Conservation (phyloP, 2,113 vertebrate species). For the Archocentrus centrarchus region DNA sequence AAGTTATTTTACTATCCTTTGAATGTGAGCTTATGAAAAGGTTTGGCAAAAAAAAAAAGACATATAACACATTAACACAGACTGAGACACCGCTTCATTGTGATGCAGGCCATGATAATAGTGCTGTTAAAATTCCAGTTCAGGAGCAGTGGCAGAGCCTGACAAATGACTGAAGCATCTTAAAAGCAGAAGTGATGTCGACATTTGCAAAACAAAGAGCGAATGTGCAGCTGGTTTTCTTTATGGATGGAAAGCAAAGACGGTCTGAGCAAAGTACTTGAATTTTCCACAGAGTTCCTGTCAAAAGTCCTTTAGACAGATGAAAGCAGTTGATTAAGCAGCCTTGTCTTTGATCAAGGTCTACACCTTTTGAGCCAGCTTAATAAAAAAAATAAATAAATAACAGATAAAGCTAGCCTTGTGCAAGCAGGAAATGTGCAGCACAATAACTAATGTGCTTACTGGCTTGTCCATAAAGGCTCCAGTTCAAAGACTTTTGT, state of each 20-base stretch:
- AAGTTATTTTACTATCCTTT: neutral
- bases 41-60: neutral
- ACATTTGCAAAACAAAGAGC: slow-evolving; percentile 35
- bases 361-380: slow-evolving; percentile 14
- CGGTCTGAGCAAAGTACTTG: neutral
- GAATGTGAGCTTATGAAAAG: neutral
- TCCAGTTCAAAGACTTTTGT: slow-evolving; percentile 24
- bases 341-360: slow-evolving; percentile 64
- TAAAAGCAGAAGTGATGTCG: slow-evolving; percentile 13
- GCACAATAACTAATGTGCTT: slow-evolving; percentile 20
- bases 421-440: slow-evolving; percentile 14
- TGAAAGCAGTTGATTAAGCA: slow-evolving; percentile 61
- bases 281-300: slow-evolving; percentile 37
- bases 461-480: neutral
- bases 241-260: slow-evolving; percentile 13
- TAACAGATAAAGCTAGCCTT: slow-evolving; percentile 13
- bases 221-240: slow-evolving; percentile 30
- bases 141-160: neutral
- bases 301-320: slow-evolving; percentile 61
- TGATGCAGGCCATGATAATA: slow-evolving; percentile 13
- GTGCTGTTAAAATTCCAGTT: slow-evolving; percentile 8
- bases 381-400: slow-evolving; percentile 18
- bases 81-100: neutral
- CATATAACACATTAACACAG: neutral
- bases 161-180: slow-evolving; percentile 27